A percentile compares a stretch with the other conserved stretches of the same genome.
Conservation (phyloP, 2,797 vertebrate species). For the Loriculus beryllinus region DNA sequence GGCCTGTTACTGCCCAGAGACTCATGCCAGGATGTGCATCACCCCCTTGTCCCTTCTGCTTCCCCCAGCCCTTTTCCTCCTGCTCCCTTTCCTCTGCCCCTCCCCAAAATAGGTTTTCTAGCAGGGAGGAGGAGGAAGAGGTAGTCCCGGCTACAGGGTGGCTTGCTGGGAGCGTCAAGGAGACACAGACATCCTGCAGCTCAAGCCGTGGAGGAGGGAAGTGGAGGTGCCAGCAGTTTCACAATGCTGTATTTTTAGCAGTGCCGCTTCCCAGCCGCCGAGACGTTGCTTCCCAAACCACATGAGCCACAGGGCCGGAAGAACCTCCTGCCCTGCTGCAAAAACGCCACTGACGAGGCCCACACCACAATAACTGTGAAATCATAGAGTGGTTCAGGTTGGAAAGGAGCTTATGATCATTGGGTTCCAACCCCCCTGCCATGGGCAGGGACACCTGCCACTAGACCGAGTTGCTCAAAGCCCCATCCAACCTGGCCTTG, state of each 20-base stretch:
- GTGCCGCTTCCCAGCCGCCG: neutral
- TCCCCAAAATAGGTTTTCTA: neutral
- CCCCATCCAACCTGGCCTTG: neutral
- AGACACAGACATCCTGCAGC: neutral
- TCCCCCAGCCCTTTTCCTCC: neutral
- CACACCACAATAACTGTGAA: rapidly evolving
- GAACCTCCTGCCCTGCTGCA: neutral
- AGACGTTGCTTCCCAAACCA: neutral
- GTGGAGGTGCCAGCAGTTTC: neutral
- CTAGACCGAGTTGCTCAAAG: neutral
- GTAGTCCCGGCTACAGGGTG: neutral
- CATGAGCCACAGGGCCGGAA: rapidly evolving
- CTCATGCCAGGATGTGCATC: neutral
- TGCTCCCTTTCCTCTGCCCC: neutral
- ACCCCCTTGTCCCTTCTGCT: rapidly evolving
- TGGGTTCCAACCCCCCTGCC: neutral
- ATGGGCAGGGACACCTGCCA: neutral
- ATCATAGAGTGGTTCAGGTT: neutral
- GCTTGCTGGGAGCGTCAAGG: neutral
- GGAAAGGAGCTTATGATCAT: neutral
- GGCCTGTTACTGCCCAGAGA: neutral
- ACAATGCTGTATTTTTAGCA: neutral
- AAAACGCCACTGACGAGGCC: rapidly evolving
- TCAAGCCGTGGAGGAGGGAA: neutral
- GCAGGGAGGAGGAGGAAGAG: neutral